Conservation (phyloP, 1,140 invertebrate genomes). For the Drosophila sturtevanti region DNA sequence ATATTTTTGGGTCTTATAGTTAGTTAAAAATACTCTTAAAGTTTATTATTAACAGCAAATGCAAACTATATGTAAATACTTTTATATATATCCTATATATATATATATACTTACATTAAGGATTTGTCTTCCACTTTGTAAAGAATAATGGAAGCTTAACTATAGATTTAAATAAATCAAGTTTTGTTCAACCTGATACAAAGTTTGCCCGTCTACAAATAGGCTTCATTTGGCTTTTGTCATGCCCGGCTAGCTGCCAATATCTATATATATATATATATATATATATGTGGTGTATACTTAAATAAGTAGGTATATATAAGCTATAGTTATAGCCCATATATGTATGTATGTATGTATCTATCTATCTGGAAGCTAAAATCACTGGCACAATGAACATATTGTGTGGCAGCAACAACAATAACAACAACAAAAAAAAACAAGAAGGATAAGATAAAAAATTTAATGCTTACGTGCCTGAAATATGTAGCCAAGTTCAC, state of each 20-base stretch:
- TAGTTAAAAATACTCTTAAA: slow-evolving; percentile 38
- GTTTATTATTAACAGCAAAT: slow-evolving; percentile 49
- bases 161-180: slow-evolving; percentile 56
- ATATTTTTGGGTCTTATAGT: slow-evolving; percentile 41
- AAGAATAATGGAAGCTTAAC: slow-evolving; percentile 1
- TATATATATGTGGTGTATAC: too few relatives aligned
- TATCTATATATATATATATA: slow-evolving; percentile 24
- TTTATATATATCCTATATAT: too few relatives aligned
- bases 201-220: slow-evolving; percentile 52
- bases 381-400: slow-evolving; percentile 63
- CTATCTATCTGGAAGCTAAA: slow-evolving; percentile 53
- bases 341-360: slow-evolving; percentile 14
- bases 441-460: slow-evolving; percentile 6
- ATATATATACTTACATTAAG: slow-evolving; percentile 17
- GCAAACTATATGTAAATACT: slow-evolving; percentile 8
- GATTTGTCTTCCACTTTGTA: slow-evolving; percentile 4
- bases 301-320: not conserved
- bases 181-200: slow-evolving; percentile 45
- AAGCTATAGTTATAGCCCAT: slow-evolving; percentile 31
- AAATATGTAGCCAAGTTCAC: slow-evolving; percentile 39
- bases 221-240: slow-evolving; percentile 70
- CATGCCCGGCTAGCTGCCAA: slow-evolving; percentile 40
- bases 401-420: slow-evolving; percentile 49
- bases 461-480: slow-evolving; percentile 70
- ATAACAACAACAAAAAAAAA: not conserved